Base-by-base conservation (phyloP, 2,797 vertebrate genomes). In the Nannoperca obscura region DNA sequence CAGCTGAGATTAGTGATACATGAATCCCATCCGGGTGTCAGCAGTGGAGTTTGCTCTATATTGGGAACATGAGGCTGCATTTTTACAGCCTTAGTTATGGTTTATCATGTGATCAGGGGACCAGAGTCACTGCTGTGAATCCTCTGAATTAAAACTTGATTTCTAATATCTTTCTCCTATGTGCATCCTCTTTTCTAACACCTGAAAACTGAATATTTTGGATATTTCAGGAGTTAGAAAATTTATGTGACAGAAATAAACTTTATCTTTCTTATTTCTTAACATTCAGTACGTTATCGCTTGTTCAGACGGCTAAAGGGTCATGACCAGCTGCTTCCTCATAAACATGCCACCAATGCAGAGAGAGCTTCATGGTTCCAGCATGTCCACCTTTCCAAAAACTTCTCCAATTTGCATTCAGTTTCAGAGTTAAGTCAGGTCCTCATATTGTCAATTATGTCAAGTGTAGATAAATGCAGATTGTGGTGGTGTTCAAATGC, bases 21-120 rank as follows among this genome's bases (percentile, higher is more conserved):
- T 70, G 79, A 89, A 82, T 77, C 82, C 72, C 44, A 52, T 36
- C 36, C 8, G 34, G 62, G 69, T 69, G 46, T 89, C 84, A 87
- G 65, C 54, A 11, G 71, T 2, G 14, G 49, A 38, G 58, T 59
- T n/a, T 1, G 24, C 38, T 89, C 82, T 87, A 87, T 87, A 77
- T 89, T 49, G 0, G 38, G 83, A 90, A 68, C 78, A 80, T 78
- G 86, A 90, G 20, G 17, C 57, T 64, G 53, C 46, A 42, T 55
- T 72, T 82, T 71, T 50, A 71, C 20, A 22, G 15, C 55, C 7
- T 60, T 22, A 57, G 20, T 71, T 58, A 36, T 9, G 50, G 22
- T 40, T 30, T 15, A 5, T 57, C 17, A 0, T 54, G 27, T 55
- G 50, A 80, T 54, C 62, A 64, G 32, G 24, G 42, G 1, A 68